Evolutionary conservation across 37 sponge, comb jelly and placozoan genomes (phyloP).

Genomic region (Ianthella basta): DNA sequence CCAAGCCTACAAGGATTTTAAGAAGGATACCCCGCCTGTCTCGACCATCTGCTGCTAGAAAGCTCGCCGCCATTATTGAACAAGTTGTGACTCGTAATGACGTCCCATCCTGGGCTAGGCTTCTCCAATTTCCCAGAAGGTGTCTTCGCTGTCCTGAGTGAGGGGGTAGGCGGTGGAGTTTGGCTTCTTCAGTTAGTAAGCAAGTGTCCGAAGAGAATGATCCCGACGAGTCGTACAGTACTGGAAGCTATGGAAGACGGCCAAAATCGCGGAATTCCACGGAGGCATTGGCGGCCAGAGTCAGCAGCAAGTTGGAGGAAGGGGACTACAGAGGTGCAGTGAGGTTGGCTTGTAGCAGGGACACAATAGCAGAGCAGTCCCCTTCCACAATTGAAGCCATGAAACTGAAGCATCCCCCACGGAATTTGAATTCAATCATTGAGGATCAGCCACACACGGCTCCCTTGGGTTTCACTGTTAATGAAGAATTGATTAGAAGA

Average conservation of each 20-base stretch:
- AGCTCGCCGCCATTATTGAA: not conserved
- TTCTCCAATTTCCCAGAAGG: not conserved
- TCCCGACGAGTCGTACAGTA: not conserved
- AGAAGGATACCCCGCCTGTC: not conserved
- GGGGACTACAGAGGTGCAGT: constrained; percentile 6
- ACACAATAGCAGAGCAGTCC: constrained; percentile 1
- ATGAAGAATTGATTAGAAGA: not conserved
- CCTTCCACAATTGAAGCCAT: not conserved
- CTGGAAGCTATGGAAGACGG: not conserved
- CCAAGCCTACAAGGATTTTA: not conserved
- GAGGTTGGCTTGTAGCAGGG: not conserved
- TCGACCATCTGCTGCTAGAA: not conserved
- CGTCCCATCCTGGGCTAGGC: not conserved
- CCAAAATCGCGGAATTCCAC: not conserved
- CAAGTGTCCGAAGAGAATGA: not conserved
- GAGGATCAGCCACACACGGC: not conserved
- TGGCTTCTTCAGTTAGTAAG: not conserved
- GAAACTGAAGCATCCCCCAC: constrained; percentile 1
- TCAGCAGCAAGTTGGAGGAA: not conserved
- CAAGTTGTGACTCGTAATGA: not conserved
- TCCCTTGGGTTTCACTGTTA: not conserved
- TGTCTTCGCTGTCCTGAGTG: not conserved
- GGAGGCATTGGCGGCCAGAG: constrained; percentile 1
- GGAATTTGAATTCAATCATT: not conserved
- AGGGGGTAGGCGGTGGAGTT: not conserved